Base-by-base conservation (phyloP, 2,888 invertebrate species). In the Spodoptera picta region DNA sequence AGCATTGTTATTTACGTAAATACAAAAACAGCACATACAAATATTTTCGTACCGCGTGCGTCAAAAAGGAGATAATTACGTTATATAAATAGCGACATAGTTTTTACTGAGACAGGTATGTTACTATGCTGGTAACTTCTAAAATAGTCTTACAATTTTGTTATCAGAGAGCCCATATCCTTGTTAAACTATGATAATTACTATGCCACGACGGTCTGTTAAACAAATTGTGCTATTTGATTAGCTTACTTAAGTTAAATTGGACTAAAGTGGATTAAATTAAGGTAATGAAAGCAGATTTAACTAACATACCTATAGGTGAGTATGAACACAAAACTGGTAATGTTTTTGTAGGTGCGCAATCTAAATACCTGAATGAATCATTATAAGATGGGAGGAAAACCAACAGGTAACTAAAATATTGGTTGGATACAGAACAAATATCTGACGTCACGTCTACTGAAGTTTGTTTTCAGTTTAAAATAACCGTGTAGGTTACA, bases 171-270 rank as follows among this genome's bases (percentile, higher is more conserved):
- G 31, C 41, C 36, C 43, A 50, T 53, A 60, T 62, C 64, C 45
- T 69, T 65, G 60, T 57, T 53, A 56, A 59, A 74, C 53, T 59
- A 57, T 42, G 48, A 63, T 77, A 60, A 75, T 69, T 61, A 46
- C 43, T 41, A 46, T 73, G 46, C 46, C 48, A 57, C 46, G 43
- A 23, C 41, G 7, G 24, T 43, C 60, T 57, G 43, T 56, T 59
- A 65, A 73, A 54, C 62, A 59, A 65, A 67, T 54, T 53, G 54
- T 60, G 47, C 58, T 49, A 64, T 66, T 65, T 59, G 27, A 63
- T 65, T 49, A 76, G 48, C 44, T 58, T 72, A 59, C 57, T 60
- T 50, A 60, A 48, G 62, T 51, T 36, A 47, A 60, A 75, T 63
- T 64, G 51, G 10, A 51, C 47, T 73, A 45, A 53, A 49, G 53